A percentile compares a stretch with the other conserved stretches of the same genome.
These are phyloP conservation scores for Arizona elegans DNA, from an alignment of 2,113 vertebrate genomes.

Conservation along the genomic window DNA sequence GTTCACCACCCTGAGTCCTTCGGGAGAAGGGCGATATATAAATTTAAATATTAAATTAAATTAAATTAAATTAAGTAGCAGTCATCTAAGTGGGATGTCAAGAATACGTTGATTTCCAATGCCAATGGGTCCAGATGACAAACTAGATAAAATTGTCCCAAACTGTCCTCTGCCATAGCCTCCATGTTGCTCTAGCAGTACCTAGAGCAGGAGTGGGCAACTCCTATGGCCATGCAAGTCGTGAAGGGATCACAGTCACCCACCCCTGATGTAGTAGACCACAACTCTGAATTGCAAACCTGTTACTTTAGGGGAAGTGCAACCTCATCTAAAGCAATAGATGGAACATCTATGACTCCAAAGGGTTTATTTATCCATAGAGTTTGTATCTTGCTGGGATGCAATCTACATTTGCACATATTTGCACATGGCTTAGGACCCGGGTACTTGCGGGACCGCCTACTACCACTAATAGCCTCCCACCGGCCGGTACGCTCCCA, in stretches of 20 bases:
- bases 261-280: not conserved
- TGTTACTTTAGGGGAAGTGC: not conserved
- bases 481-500: no score
- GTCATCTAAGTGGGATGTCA: not conserved
- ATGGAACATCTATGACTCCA: not conserved
- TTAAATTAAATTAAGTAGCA: not conserved
- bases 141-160: not conserved
- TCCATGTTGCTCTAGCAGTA: not conserved
- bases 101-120: not conserved
- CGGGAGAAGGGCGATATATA: no score
- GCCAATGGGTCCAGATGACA: not conserved
- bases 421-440: no score
- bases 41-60: no score
- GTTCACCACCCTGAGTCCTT: no score
- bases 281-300: not conserved
- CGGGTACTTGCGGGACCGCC: no score
- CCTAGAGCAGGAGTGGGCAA: no score
- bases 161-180: not conserved
- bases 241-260: no score
- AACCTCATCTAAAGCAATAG: not conserved
- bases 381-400: not conserved
- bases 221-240: no score
- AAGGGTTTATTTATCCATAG: not conserved
- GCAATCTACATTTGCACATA: not conserved
- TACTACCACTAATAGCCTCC: no score